Percentiles rank a stretch among this genome's conserved stretches.
Evolutionary conservation across 2,797 vertebrate genomes (phyloP).

Genomic region (Chaetophractus vellerosus): DNA sequence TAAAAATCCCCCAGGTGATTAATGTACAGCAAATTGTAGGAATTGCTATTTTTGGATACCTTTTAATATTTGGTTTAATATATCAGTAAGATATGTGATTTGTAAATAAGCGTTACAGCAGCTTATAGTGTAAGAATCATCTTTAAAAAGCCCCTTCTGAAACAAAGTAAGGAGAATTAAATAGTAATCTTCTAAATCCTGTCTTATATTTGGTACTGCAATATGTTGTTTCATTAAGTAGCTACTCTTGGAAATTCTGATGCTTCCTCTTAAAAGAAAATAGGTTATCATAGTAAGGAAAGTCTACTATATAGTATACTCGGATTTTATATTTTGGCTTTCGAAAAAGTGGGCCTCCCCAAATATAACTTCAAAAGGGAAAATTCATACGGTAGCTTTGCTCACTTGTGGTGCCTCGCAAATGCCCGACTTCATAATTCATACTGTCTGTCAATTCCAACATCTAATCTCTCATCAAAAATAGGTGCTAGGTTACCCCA

Average conservation of each 20-base stretch:
- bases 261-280: conserved; percentile 69
- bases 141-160: conserved; percentile 61
- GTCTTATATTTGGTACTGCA: conserved; percentile 69
- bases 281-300: conserved; percentile 57
- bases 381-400: conserved; percentile 83
- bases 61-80: conserved; percentile 70
- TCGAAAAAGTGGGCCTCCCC: conserved; percentile 14
- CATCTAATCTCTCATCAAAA: conserved; percentile 78
- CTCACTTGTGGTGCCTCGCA: conserved; percentile 74
- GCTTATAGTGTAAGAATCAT: conserved; percentile 71
- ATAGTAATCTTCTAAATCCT: conserved; percentile 78
- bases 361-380: conserved; percentile 61
- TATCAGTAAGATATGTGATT: conserved; percentile 53
- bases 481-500: conserved; percentile 78
- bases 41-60: not conserved
- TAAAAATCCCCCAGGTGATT: conserved; percentile 8
- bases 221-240: conserved; percentile 74
- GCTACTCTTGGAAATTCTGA: conserved; percentile 53
- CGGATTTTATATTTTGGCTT: conserved; percentile 30
- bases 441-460: conserved; percentile 61
- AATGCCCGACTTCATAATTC: conserved; percentile 77
- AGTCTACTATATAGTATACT: not conserved
- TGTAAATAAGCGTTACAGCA: conserved; percentile 72
- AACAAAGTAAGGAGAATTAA: conserved; percentile 78
- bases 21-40: not conserved